phyloP scores from a whole-genome alignment of 2,888 invertebrate species.

The Pandemis corylana region DNA sequence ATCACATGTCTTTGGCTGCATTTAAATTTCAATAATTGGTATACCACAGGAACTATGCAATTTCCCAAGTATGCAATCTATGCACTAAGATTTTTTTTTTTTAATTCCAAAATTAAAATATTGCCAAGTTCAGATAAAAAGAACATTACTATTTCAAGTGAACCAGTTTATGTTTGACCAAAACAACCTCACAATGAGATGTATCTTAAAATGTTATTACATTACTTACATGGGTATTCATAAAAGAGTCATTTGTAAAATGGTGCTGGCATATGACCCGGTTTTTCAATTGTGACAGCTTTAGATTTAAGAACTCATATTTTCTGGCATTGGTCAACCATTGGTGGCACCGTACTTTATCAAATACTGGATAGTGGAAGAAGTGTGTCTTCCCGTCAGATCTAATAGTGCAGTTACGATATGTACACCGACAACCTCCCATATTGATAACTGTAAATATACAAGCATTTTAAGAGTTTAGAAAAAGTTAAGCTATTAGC shows the following conservation, averaged over 20 bases:
- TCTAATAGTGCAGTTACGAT: constrained; percentile 79
- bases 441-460: constrained; percentile 57
- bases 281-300: constrained; percentile 85
- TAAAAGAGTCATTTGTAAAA: constrained; percentile 82
- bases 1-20: too few species aligned
- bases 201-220: too few species aligned
- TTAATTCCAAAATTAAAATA: too few species aligned
- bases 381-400: constrained; percentile 84
- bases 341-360: constrained; percentile 82
- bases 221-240: constrained; percentile 77
- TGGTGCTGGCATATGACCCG: constrained; percentile 86
- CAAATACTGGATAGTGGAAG: constrained; percentile 87
- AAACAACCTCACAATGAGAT: too few species aligned
- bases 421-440: constrained; percentile 86
- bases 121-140: too few species aligned
- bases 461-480: background rate
- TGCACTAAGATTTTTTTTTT: too few species aligned
- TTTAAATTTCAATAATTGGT: too few species aligned
- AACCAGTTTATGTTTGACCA: too few species aligned
- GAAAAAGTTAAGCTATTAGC: background rate
- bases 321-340: constrained; percentile 85
- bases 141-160: too few species aligned
- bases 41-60: too few species aligned
- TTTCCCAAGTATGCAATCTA: too few species aligned
- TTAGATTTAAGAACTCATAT: constrained; percentile 80